Percentiles rank a stretch among this genome's conserved stretches.
Conservation (phyloP, 1,140 invertebrate genomes). For the Coptotermes formosanus region DNA sequence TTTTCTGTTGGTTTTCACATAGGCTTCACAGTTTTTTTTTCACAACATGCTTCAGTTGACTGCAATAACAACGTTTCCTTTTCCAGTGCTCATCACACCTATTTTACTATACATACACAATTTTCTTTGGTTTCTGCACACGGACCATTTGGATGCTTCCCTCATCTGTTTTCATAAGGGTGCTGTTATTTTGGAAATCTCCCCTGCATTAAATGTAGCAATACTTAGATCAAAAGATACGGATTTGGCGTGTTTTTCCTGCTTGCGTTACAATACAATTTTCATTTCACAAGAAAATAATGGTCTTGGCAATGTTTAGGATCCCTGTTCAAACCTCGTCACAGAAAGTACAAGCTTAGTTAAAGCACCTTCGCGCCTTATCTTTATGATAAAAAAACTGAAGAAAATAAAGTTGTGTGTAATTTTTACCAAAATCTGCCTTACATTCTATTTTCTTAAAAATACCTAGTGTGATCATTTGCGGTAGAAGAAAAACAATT, state of each 20-base stretch:
- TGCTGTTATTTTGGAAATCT: slow-evolving; percentile 35
- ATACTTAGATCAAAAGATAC: slow-evolving; percentile 30
- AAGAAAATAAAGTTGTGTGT: slow-evolving; percentile 58
- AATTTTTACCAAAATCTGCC: slow-evolving; percentile 64
- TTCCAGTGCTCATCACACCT: background rate
- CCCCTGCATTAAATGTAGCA: slow-evolving; percentile 29
- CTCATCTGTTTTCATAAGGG: slow-evolving; percentile 31
- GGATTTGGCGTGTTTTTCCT: slow-evolving; percentile 29
- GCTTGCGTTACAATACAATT: slow-evolving; percentile 26
- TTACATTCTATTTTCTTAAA: slow-evolving; percentile 64
- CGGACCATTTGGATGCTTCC: slow-evolving; percentile 30
- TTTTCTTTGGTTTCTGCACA: slow-evolving; percentile 30
- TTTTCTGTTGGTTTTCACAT: slow-evolving; percentile 35
- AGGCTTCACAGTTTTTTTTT: background rate
- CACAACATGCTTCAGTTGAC: background rate
- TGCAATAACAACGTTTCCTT: background rate
- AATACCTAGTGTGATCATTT: slow-evolving; percentile 44
- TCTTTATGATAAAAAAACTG: slow-evolving; percentile 57
- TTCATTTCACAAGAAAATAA: slow-evolving; percentile 32
- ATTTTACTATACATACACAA: background rate
- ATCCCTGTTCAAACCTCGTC: slow-evolving; percentile 50
- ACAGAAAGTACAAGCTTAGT: slow-evolving; percentile 71
- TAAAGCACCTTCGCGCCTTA: slow-evolving; percentile 71
- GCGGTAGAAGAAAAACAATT: slow-evolving; percentile 42
- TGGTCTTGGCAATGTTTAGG: slow-evolving; percentile 42